Conservation (phyloP, 30 jellyfish, hydroid and myxozoan genomes). For the Aurelia sp. region DNA sequence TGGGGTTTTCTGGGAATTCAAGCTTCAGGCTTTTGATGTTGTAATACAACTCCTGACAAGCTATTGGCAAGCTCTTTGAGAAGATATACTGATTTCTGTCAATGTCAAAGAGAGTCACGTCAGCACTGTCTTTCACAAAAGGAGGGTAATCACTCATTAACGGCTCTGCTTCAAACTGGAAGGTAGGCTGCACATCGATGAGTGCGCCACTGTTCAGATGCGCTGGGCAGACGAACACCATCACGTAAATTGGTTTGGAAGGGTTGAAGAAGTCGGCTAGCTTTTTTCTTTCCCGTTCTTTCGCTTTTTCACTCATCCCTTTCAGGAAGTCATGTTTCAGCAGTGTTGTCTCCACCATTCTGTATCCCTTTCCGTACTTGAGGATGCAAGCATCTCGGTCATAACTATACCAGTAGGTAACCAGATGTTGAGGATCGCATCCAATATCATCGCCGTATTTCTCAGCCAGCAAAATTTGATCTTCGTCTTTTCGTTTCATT, state of each 20-base stretch:
- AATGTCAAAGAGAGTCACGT: conserved; percentile 19
- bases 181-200: background rate
- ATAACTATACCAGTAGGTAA: conserved; percentile 33
- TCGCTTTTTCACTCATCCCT: background rate
- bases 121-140: conserved; percentile 14
- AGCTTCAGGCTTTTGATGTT: conserved; percentile 12
- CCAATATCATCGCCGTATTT: background rate
- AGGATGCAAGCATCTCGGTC: conserved; percentile 45
- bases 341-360: conserved; percentile 36
- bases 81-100: conserved; percentile 19
- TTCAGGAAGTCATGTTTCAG: conserved; percentile 2
- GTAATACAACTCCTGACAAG: conserved; percentile 21
- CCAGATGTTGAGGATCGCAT: conserved; percentile 1
- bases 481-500: background rate
- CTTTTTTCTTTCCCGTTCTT: background rate
- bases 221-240: background rate
- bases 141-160: conserved; percentile 20
- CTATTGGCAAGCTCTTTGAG: conserved; percentile 29
- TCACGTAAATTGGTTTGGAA: background rate
- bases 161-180: conserved; percentile 16
- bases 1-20: conserved; percentile 21
- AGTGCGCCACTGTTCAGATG: background rate
- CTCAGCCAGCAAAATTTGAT: background rate
- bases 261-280: conserved; percentile 17
- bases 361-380: conserved; percentile 34